Conservation (phyloP, 1,140 invertebrate genomes). For the Drosophila setifemur region DNA sequence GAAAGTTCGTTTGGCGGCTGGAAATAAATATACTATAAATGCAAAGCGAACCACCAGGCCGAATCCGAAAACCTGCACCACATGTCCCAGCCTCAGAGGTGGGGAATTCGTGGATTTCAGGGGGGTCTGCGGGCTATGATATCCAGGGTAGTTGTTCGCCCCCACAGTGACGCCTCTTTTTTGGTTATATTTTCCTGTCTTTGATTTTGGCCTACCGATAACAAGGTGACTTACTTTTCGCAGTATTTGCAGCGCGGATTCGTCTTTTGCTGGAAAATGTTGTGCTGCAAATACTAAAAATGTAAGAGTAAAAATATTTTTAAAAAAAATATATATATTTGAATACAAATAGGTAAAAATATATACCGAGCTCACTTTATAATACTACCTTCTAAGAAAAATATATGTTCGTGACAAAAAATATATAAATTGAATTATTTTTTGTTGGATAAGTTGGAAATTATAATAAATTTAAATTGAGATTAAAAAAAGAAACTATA, state of each 20-base stretch:
- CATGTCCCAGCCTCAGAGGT: conserved; percentile 37
- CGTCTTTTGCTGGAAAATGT: conserved; percentile 5
- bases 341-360: too few species aligned
- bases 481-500: too few species aligned
- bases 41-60: conserved; percentile 5
- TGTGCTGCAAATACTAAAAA: neutral
- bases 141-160: conserved; percentile 19
- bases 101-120: neutral
- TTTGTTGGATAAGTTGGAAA: too few species aligned
- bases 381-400: too few species aligned
- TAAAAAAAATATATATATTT: too few species aligned
- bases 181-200: conserved; percentile 19
- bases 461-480: too few species aligned
- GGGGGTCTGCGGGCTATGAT: neutral
- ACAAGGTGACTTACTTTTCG: conserved; percentile 49
- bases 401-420: too few species aligned
- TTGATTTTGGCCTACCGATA: conserved; percentile 52
- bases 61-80: conserved; percentile 38
- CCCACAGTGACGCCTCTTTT: conserved; percentile 40
- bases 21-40: conserved; percentile 31
- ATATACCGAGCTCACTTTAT: too few species aligned
- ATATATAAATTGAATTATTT: too few species aligned
- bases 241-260: conserved; percentile 1
- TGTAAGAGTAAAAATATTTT: neutral
- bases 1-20: conserved; percentile 53